These are phyloP conservation scores for Aphelocoma californica DNA, from an alignment of 2,797 vertebrate genomes.

Conservation along the genomic window DNA sequence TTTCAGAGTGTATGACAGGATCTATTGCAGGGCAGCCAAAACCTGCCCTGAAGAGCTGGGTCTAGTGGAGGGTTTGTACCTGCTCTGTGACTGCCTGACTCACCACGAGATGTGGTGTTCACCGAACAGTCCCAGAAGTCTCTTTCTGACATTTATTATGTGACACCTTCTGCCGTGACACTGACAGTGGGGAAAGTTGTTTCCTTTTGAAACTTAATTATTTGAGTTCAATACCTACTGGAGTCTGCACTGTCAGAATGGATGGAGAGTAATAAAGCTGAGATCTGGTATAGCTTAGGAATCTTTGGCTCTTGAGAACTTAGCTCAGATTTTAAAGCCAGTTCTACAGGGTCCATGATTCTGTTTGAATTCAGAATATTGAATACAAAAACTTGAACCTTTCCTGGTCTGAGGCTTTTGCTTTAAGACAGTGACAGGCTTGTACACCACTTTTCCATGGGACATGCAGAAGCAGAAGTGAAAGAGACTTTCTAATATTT, in stretches of 20 bases:
- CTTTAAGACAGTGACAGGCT: not conserved
- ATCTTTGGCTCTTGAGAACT: not conserved
- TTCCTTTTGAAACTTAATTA: not conserved
- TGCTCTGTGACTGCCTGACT: not conserved
- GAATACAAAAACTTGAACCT: not conserved
- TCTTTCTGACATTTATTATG: not conserved
- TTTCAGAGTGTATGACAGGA: not conserved
- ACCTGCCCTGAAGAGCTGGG: not conserved
- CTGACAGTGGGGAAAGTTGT: not conserved
- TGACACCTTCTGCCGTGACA: not conserved
- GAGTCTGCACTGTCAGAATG: not conserved
- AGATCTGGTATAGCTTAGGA: not conserved
- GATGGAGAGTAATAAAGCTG: not conserved
- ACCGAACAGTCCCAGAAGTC: not conserved
- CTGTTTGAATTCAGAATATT: not conserved
- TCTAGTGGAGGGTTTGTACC: not conserved
- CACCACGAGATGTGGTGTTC: not conserved
- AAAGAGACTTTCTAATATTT: not conserved
- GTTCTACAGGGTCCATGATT: not conserved
- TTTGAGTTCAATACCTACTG: not conserved
- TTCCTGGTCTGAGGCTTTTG: not conserved
- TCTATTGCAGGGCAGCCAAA: not conserved
- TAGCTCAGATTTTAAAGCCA: not conserved
- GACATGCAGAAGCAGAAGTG: not conserved
- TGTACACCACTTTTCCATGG: not conserved